Percentiles rank a stretch among this genome's conserved stretches.
Conservation (phyloP, 2,797 vertebrate genomes). For the Phrynocephalus guinanensis region DNA sequence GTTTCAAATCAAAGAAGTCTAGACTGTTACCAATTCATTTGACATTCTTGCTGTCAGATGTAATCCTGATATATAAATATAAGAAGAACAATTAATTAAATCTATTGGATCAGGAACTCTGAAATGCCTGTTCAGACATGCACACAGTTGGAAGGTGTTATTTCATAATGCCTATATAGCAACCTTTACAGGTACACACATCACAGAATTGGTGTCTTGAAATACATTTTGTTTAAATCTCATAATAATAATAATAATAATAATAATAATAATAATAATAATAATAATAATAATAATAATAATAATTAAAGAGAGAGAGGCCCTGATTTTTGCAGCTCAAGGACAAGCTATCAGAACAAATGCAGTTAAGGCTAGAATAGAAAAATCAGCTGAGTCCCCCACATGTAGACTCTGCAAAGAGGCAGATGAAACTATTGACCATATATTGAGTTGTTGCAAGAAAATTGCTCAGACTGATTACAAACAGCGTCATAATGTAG, state of each 20-base stretch:
- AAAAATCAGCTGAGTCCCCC: too few relatives aligned
- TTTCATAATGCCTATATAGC: background rate
- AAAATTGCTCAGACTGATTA: too few relatives aligned
- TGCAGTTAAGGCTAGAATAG: too few relatives aligned
- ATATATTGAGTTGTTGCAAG: too few relatives aligned
- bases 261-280: too few relatives aligned
- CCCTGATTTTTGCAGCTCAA: too few relatives aligned
- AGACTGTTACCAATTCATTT: slow-evolving; percentile 4
- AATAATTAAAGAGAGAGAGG: background rate
- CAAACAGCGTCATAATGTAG: too few relatives aligned
- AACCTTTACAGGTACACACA: background rate
- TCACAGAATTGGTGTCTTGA: background rate
- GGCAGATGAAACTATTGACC: too few relatives aligned
- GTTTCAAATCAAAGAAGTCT: slow-evolving; percentile 3
- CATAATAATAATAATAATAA: background rate
- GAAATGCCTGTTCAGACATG: slow-evolving; percentile 2
- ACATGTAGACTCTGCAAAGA: too few relatives aligned
- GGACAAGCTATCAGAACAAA: too few relatives aligned
- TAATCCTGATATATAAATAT: slow-evolving; percentile 6
- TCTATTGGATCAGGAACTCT: background rate
- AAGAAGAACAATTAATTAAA: slow-evolving; percentile 15
- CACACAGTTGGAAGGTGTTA: background rate
- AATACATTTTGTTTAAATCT: background rate
- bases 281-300: background rate
- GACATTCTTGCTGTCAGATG: slow-evolving; percentile 4